Base-by-base conservation (phyloP, 2,797 vertebrate species). In the Tapirus indicus region DNA sequence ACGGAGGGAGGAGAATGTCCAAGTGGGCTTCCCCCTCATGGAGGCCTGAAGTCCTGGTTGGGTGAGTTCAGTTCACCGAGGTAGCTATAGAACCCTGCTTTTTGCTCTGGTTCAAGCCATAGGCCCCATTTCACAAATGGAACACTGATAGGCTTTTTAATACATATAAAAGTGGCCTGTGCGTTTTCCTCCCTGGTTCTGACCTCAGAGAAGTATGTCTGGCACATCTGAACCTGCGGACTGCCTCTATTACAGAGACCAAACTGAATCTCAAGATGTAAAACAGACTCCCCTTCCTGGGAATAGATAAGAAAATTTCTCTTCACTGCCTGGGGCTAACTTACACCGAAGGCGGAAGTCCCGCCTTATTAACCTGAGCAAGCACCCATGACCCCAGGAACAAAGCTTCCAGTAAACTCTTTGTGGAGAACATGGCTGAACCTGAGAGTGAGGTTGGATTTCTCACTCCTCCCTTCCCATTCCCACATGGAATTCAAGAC, bases 91-190 rank as follows among this genome's bases (percentile, higher is more conserved):
- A 85, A 56, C n/a, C 60, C 88, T 21, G 68, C 5, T 12, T 72
- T 88, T 79, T 27, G 20, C 72, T 94, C 38, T 60, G 49, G 38
- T 68, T 93, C 84, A 77, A 75, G 58, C 25, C 38, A 0, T 25
- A 16, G 5, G 35, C 66, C 38, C 54, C 27, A 38, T 21, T 21
- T 86, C 56, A 71, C 25, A 44, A 71, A 12, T 13, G 58, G 69
- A 91, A 54, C 6, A 1, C 49, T 54, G 54, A 5, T 21, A 1
- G 0, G 3, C 4, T 1, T 68, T 84, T 69, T 20, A 38, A 71
- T 17, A 20, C 41, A 3, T 11, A 0, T 2, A 21, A 13, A n/a
- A n/a, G n/a, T n/a, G 7, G 29, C 64, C 72, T 56, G 54, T 1
- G 7, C 2, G 6, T 7, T 3, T 54, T 27, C 69, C 6, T 47